Evolutionary conservation across 1,140 invertebrate genomes (phyloP), one percentile per base, ranked within the genome.

Genomic region (Cotesia typhae): DNA sequence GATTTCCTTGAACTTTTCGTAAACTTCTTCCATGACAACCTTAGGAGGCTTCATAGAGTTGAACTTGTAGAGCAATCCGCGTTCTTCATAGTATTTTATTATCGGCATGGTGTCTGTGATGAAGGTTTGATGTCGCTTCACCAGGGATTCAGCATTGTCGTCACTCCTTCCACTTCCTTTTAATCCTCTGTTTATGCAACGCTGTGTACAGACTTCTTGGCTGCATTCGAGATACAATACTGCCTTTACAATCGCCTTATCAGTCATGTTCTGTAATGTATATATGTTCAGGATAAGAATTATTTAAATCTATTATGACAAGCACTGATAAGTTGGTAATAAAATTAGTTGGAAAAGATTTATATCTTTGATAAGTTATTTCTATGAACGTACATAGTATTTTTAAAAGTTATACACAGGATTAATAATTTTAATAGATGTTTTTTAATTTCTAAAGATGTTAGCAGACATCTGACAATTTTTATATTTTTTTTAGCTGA

Each of bases 191-290:
- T 90, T 90, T 59, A 99, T 82, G 82, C 96, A 98, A 47, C 97
- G 89, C 35, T 93, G 81, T 0, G 93, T 91, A 83, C 97, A 98
- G 2, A 92, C 90, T 71, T 99, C 91, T 80, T 94, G 88, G 6
- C 90, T 89, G 82, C 98, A 99, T 70, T 98, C 94, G 78, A 99
- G 95, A 83, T 98, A 98, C 3, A 99, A 85, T 0, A 99, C 95
- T 84, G 96, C 97, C 77, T 94, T 89, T 6, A 99, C 87, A 61
- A 94, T 90, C 0, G 94, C 92, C 86, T 98, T 97, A 17, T 93
- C 92, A 0, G 88, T 84, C 93, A 99, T 97, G 75, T 90, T 88
- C 77, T 91, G 89, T 4, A 75, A 78, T 28, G 28, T 28, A 28
- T 28, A 28, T 28, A 28, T 28, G 28, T 28, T 28, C 3, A 28